A percentile compares a stretch with the other conserved stretches of the same genome.
Evolutionary conservation across 2,888 invertebrate genomes (phyloP).

Genomic region (Petrophora chlorosata): DNA sequence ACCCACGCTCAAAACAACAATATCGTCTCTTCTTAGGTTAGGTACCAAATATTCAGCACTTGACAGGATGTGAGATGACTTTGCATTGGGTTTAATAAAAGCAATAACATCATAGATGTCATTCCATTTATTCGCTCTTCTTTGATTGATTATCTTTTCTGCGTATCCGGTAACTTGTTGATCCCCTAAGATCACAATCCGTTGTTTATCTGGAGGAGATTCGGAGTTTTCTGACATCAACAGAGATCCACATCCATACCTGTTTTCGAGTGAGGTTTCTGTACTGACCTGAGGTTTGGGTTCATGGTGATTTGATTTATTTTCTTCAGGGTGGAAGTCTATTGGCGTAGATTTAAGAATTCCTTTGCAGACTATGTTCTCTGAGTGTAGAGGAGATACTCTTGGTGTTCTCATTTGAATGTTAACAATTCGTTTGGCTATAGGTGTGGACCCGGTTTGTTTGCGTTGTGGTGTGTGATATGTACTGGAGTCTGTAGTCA

Average conservation of each 20-base stretch:
- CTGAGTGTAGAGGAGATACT: not conserved
- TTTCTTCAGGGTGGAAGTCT: not conserved
- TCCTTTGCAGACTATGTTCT: not conserved
- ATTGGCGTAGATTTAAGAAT: not conserved
- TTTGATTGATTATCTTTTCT: not conserved
- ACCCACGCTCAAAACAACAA: not conserved
- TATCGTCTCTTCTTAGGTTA: not conserved
- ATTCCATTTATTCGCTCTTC: slow-evolving; percentile 1
- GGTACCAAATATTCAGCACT: not conserved
- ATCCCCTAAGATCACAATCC: not conserved
- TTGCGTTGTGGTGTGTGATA: too few relatives aligned
- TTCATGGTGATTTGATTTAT: not conserved
- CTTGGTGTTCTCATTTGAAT: not conserved
- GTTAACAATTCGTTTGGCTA: not conserved
- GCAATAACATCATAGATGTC: not conserved
- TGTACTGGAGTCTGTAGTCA: too few relatives aligned
- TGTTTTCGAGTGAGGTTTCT: not conserved
- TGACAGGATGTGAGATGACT: not conserved
- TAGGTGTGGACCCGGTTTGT: not conserved
- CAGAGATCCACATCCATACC: not conserved
- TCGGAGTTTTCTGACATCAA: not conserved
- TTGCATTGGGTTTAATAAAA: not conserved
- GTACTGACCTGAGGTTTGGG: not conserved
- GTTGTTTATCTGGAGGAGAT: not conserved
- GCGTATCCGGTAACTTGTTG: not conserved